Evolutionary conservation across 1,140 invertebrate genomes (phyloP), one percentile per base, ranked within the genome.

Genomic region (Potamilus streckersoni): DNA sequence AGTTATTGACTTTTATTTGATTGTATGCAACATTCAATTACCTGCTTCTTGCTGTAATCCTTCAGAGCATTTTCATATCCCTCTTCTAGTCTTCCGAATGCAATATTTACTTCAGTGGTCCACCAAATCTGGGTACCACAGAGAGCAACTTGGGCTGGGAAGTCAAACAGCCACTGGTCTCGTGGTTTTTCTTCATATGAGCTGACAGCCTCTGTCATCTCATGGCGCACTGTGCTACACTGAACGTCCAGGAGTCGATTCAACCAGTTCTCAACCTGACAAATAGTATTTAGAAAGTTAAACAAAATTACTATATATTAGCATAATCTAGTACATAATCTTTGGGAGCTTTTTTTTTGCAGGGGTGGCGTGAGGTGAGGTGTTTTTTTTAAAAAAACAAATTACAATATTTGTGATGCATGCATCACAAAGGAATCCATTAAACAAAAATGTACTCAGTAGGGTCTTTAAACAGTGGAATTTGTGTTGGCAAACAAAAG

Each of bases 71-170:
- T 98, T 85, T 98, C 97, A 88, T 97, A 98, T 31, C 97, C 97
- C 90, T 97, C 96, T 90, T 97, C 96, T 58, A 97, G 89, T 82
- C 95, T 92, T 6, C 93, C 92, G 86, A 97, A 97, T 2, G 95
- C 95, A 72, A 95, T 93, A 85, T 95, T 96, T 1, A 98, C 96
- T 92, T 98, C 97, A 13, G 95, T 95, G 1, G 96, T 96, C 97
- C 97, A 98, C 95, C 96, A 98, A 80, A 99, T 98, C 92, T 98
- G 97, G 11, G 96, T 96, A 4, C 96, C 95, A 86, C 96, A 97
- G 11, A 98, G 91, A 1, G 96, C 96, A 23, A 97, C 95, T 79
- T 90, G 89, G 5, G 96, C 96, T 76, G 96, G 96, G 90, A 95
- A 98, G 87, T 98, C 96, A 86, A 97, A 96, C 17, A 98, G 90